phyloP scores from a whole-genome alignment of 2,888 invertebrate species.

The Eupithecia subfuscata region DNA sequence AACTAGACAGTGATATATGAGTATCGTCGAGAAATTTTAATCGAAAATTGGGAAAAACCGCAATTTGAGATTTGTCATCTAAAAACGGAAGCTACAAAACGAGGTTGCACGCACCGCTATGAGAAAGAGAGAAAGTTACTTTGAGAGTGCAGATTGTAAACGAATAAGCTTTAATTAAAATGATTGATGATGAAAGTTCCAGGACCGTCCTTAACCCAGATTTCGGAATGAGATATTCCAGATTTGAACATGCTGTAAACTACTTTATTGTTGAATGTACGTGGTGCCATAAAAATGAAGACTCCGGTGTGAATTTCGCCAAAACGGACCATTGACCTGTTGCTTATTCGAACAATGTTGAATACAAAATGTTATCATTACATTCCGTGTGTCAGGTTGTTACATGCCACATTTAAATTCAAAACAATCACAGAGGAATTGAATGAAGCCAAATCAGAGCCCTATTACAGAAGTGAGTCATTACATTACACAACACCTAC shows the following conservation, averaged over 20 bases:
- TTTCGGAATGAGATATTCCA: conserved; percentile 46
- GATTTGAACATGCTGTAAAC: conserved; percentile 33
- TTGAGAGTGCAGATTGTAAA: conserved; percentile 37
- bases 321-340: background rate
- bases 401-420: conserved; percentile 30
- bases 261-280: background rate
- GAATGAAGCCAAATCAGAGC: conserved; percentile 48
- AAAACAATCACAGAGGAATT: conserved; percentile 49
- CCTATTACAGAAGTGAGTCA: conserved; percentile 42
- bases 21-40: too few species aligned
- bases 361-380: background rate
- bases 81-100: conserved; percentile 20
- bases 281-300: background rate
- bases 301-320: background rate
- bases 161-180: conserved; percentile 46
- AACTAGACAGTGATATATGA: conserved; percentile 1
- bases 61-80: conserved; percentile 23
- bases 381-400: conserved; percentile 4
- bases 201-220: conserved; percentile 51
- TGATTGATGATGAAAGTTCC: conserved; percentile 50
- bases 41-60: conserved; percentile 17
- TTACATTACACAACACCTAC: conserved; percentile 40
- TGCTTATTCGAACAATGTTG: background rate
- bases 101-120: conserved; percentile 10
- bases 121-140: conserved; percentile 34